Evolutionary conservation across 1,140 invertebrate genomes (phyloP), one percentile per base, ranked within the genome.

Genomic region (Hormaphis cornu): DNA sequence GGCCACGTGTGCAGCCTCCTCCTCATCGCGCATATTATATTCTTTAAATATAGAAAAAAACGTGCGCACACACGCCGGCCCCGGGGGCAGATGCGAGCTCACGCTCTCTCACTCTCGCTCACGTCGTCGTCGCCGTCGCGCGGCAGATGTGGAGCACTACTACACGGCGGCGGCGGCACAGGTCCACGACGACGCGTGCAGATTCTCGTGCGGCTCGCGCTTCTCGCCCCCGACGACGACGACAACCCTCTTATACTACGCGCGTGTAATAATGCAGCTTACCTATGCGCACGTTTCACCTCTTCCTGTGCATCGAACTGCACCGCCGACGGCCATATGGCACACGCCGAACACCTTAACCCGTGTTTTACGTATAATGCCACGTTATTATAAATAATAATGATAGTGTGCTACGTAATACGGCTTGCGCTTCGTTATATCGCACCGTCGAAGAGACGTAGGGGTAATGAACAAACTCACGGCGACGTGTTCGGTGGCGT

Each of bases 1-100:
- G 28, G 42, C 28, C 61, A 66, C 61, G 61, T 66, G 61, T 30
- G 40, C n/a, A n/a, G n/a, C n/a, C n/a, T 40, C 9, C 37, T 22
- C 56, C n/a, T n/a, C n/a, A 22, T 18, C 42, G n/a, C 16, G 24
- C 44, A 66, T 58, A 24, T n/a, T 40, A 58, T 58, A 58, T 66
- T 66, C 61, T 66, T 66, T 66, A 66, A 66, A 66, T 66, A 66
- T 66, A 66, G 61, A 66, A 66, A 66, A 16, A 9, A 28, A 48
- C 20, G 6, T n/a, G 16, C 40, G 40, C 2, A 16, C 54, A 14
- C 42, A 48, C 59, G 28, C 44, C n/a, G n/a, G 61, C 44, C 30
- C 61, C 42, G 30, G 28, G 42, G 61, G 61, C 61, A 66, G 61
- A 66, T 66, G 61, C 44, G 61, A 35, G 14, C 54, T 58, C 14